Evolutionary conservation across 2,888 invertebrate species (phyloP), one percentile per base, ranked within the genome.

Genomic region (Nebria brevicollis): DNA sequence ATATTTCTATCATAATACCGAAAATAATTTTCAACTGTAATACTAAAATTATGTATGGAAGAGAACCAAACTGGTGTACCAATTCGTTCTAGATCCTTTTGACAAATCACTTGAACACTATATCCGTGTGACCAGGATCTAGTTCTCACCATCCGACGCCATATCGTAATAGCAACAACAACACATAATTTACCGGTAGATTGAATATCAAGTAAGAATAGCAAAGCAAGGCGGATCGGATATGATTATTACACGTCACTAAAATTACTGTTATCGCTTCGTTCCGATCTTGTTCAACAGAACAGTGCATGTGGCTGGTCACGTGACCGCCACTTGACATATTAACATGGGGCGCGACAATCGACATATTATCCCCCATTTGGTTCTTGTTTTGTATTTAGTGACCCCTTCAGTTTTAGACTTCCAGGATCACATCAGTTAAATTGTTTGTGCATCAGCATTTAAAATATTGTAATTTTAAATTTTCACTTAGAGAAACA

Each of bases 281-380:
- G 70, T 34, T 25, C 70, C 70, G 25, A 25, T 34, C 70, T 34
- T 20, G 70, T 15, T 78, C 72, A 78, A 64, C 20, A 20, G 20
- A 20, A 65, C 42, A 65, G 54, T 54, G 54, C 78, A 73, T 72
- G 73, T 73, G 78, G 78, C 54, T 66, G 78, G 78, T 73, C 78
- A 73, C 78, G 78, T 78, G 78, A 34, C 78, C 70, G 15, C 70
- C 70, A 15, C 70, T 34, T 54, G 54, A 54, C 54, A 54, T 54
- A 54, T 54, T 54, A 54, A 54, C 54, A 3, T 2, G 54, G 54
- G 54, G 54, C 54, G 54, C 54, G 54, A 54, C 54, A 54, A 3
- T 54, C 54, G 54, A 54, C 54, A 54, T 54, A 54, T 54, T 13
- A 54, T 54, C 54, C 54, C 54, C 54, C 13, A 54, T 54, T 54